Base-by-base conservation (phyloP, 2,113 vertebrate species). In the Eulemur rufifrons region DNA sequence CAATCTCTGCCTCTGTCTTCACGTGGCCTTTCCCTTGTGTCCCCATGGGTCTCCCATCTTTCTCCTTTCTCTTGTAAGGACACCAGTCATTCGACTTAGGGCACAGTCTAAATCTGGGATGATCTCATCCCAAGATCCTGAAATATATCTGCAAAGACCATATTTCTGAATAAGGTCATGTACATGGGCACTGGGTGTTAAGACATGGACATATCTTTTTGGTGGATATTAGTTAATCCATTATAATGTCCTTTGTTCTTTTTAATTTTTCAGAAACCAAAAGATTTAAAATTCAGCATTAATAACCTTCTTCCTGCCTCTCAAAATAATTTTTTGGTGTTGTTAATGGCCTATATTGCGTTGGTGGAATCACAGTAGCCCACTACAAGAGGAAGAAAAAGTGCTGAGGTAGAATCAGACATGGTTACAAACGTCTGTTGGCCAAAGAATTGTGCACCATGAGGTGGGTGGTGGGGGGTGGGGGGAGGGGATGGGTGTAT, bases 231-330 rank as follows among this genome's bases (percentile, higher is more conserved):
- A 10, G 1, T 80, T 7, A 89, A 50, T 37, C 61, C 11, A 47
- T 42, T 74, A 25, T 9, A 77, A 77, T 50, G 47, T 1, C 20
- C 47, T 61, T 74, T 83, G 76, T 91, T 77, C 34, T 63, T 39
- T 93, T 52, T 59, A 47, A 85, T 50, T 91, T 89, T 95, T 94
- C 74, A 78, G 63, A 77, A 68, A 54, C 34, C 34, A 86, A 94
- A 94, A 86, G 73, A 54, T 34, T 69, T 21, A 87, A 93, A 86
- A 82, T 42, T 59, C n/a, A 80, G 17, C 92, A 77, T 50, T 34
- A 86, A 77, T 64, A 45, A 54, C 37, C 86, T 96, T 89, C 61
- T 80, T 86, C 61, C 12, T 29, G 0, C n/a, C 39, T 78, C 32
- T 96, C 89, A 77, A 84, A 85, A 69, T 85, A 77, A 50, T 32